These are phyloP conservation scores for Cephus sareptanus DNA, from an alignment of 2,888 invertebrate species.

Conservation along the genomic window DNA sequence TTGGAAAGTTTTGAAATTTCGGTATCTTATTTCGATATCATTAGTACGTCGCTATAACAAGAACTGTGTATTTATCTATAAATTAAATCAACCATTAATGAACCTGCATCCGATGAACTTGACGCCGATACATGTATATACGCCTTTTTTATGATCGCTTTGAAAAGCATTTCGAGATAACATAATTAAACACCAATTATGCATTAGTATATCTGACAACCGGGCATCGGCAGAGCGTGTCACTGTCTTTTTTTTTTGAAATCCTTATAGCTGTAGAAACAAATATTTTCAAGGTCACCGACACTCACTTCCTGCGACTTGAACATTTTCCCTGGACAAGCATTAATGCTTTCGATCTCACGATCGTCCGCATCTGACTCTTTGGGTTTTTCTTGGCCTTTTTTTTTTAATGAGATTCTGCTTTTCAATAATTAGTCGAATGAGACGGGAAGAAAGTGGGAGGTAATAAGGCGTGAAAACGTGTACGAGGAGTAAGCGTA, in stretches of 20 bases:
- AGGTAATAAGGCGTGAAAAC: neutral
- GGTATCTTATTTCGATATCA: neutral
- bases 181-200: neutral
- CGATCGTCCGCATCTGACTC: neutral
- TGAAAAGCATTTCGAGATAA: neutral
- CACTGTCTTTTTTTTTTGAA: neutral
- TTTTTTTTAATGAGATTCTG: neutral
- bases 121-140: neutral
- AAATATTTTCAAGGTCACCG: neutral
- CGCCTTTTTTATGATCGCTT: neutral
- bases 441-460: neutral
- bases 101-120: neutral
- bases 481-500: neutral
- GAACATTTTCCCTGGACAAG: neutral
- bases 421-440: neutral
- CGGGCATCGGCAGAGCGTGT: neutral
- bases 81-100: neutral
- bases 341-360: neutral
- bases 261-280: neutral
- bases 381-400: neutral
- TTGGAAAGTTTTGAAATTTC: neutral
- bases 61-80: neutral
- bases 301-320: neutral
- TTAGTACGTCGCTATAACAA: neutral
- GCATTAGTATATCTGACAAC: neutral